Evolutionary conservation across 2,888 invertebrate genomes (phyloP), one percentile per base, ranked within the genome.

Genomic region (Cyaniris semiargus): DNA sequence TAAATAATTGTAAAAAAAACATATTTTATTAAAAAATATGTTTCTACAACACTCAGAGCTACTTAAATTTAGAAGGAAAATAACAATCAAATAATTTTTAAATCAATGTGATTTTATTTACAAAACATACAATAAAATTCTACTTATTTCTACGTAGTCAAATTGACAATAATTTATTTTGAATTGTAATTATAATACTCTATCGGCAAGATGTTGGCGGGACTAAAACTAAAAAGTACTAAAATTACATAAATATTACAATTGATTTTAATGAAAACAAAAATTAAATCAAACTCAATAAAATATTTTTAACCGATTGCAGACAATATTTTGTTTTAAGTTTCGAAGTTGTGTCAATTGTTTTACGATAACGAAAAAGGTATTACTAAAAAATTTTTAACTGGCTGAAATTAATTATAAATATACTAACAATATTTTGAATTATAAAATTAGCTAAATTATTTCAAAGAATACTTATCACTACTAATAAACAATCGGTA

Each of bases 91-190:
- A 23, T 0, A 60, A 75, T 75, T 76, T 83, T 85, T 86, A 83
- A 86, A 90, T 90, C 88, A 87, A 86, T 83, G 82, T 83, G 82
- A 80, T 81, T 91, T 85, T 90, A 90, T 91, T 91, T 90, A 90
- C 90, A 89, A 85, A 87, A 85, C 85, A 87, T 81, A 84, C 82
- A 82, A 83, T 86, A 79, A 89, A 81, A 80, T 80, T 83, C 81
- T 85, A 84, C 81, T 79, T 79, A 79, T 72, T 79, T 82, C 81
- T 81, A 80, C 80, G 80, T 78, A 78, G 79, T 78, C 78, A 82
- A 77, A 79, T 81, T 83, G 81, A 81, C 80, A 83, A 82, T 80
- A 80, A 83, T 81, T 82, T 81, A 83, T 82, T 81, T 82, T 82
- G 79, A 78, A 78, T 78, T 78, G 78, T 44, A 76, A 75, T 76